Evolutionary conservation across 1,140 invertebrate genomes (phyloP).

Genomic region (Bombus superbus): DNA sequence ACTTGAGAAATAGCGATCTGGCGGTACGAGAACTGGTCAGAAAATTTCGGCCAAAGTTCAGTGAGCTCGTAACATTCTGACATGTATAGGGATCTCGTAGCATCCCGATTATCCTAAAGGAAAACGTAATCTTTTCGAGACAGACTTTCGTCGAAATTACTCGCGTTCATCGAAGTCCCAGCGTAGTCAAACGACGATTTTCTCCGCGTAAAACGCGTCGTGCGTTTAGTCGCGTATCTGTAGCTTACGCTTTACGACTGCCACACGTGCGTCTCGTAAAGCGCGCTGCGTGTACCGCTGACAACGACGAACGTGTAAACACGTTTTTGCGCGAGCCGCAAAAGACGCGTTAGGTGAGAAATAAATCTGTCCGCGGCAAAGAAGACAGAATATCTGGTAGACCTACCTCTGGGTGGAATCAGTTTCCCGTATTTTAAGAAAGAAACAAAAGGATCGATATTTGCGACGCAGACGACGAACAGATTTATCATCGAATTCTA

Average conservation of each 20-base stretch:
- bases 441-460: not conserved
- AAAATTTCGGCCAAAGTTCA: slow-evolving; percentile 9
- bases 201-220: not conserved
- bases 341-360: not conserved
- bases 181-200: not conserved
- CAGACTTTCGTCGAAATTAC: not conserved
- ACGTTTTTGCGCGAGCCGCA: slow-evolving; percentile 2
- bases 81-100: not conserved
- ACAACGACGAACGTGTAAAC: slow-evolving; percentile 41
- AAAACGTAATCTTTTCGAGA: not conserved
- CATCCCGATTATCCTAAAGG: not conserved
- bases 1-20: slow-evolving; percentile 73
- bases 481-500: not conserved
- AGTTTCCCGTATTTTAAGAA: not conserved
- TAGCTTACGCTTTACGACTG: not conserved
- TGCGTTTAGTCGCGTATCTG: not conserved
- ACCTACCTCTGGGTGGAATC: not conserved
- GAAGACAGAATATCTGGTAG: not conserved
- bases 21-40: slow-evolving; percentile 16
- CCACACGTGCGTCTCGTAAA: not conserved
- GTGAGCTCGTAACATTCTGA: not conserved
- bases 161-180: not conserved
- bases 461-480: not conserved
- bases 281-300: not conserved
- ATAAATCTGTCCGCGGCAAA: slow-evolving; percentile 12